Percentiles rank a stretch among this genome's conserved stretches.
Evolutionary conservation across 2,888 invertebrate genomes (phyloP).

Genomic region (Cephus pulcher): DNA sequence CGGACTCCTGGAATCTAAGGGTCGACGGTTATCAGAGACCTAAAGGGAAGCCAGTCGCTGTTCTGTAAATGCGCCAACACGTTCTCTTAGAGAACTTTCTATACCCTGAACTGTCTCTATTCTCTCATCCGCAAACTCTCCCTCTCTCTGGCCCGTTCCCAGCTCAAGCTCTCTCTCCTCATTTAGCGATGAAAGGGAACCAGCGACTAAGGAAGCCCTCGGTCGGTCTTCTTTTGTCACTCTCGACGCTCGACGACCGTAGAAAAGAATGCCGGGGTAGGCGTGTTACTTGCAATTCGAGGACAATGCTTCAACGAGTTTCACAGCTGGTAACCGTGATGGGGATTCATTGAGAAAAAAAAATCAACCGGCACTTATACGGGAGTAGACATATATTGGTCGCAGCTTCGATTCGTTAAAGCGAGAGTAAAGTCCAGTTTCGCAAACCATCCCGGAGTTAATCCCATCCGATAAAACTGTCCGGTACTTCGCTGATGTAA

Average conservation of each 20-base stretch:
- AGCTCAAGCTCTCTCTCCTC: slow-evolving; percentile 29
- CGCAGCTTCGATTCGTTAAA: not conserved
- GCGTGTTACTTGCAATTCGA: slow-evolving; percentile 39
- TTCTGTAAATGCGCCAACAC: not conserved
- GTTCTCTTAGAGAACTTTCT: not conserved
- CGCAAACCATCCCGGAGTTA: not conserved
- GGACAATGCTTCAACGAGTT: slow-evolving; percentile 35
- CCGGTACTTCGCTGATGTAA: no score
- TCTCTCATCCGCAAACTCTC: not conserved
- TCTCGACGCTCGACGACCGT: slow-evolving; percentile 28
- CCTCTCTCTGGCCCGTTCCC: not conserved
- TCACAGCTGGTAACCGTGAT: slow-evolving; percentile 17
- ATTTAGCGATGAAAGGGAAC: slow-evolving; percentile 39
- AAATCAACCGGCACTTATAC: not conserved
- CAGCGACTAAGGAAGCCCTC: slow-evolving; percentile 37
- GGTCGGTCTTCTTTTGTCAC: slow-evolving; percentile 37
- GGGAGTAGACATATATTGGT: not conserved
- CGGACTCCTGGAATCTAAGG: not conserved
- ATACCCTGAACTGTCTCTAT: not conserved
- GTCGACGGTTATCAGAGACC: not conserved
- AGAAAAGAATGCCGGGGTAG: slow-evolving; percentile 30
- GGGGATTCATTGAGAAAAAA: slow-evolving; percentile 21
- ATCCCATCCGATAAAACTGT: not conserved
- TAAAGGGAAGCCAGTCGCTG: not conserved
- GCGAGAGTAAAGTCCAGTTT: not conserved